Conservation (phyloP, 2,888 invertebrate species). For the Pandemis cinnamomeana region DNA sequence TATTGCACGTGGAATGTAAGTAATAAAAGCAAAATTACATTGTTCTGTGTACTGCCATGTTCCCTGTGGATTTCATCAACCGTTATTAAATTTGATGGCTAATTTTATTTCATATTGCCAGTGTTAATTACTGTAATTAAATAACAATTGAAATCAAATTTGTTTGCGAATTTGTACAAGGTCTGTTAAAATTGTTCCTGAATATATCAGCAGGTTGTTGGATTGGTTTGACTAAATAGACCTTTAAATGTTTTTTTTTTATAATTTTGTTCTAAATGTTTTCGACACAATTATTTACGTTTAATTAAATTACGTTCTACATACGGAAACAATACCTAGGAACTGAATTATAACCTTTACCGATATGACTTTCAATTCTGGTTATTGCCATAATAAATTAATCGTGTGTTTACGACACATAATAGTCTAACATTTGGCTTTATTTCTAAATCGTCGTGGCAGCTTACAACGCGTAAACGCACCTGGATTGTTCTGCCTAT, state of each 20-base stretch:
- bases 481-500: slow-evolving; percentile 19
- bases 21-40: slow-evolving; percentile 11
- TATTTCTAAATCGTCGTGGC: slow-evolving; percentile 27
- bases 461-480: slow-evolving; percentile 4
- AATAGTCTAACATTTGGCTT: slow-evolving; percentile 8
- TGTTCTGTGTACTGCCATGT: neutral
- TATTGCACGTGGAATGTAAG: slow-evolving; percentile 10
- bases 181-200: no score
- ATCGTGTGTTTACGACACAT: slow-evolving; percentile 21
- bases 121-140: neutral
- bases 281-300: no score
- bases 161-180: neutral
- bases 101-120: slow-evolving; percentile 1
- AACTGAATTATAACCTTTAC: neutral
- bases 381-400: slow-evolving; percentile 20
- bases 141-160: slow-evolving; percentile 3
- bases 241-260: no score
- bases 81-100: slow-evolving; percentile 6
- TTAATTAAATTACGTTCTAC: no score
- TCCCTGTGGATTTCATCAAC: neutral
- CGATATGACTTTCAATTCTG: neutral
- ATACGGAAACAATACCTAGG: no score
- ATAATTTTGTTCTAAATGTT: no score
- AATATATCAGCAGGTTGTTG: no score
- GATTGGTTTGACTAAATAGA: no score